These are phyloP conservation scores for Grammomys dolichurus DNA, from an alignment of 2,113 vertebrate species.

Conservation along the genomic window DNA sequence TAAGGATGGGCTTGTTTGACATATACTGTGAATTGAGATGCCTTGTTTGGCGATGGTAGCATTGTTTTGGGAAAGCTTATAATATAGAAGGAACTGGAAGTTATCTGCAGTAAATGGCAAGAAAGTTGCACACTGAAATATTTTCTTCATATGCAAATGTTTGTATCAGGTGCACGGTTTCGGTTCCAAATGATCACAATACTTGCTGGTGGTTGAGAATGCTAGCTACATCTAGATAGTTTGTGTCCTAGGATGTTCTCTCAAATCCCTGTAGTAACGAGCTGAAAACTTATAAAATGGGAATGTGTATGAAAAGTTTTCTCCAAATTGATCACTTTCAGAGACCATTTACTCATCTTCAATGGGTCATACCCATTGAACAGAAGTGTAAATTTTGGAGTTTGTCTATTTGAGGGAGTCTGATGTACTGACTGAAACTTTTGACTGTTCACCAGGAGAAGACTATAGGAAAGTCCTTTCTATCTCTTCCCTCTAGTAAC, in stretches of 20 bases:
- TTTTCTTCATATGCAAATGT: slow-evolving; percentile 19
- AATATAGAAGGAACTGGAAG: background rate
- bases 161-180: background rate
- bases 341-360: background rate
- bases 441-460: background rate
- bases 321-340: background rate
- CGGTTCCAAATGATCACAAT: slow-evolving; percentile 26
- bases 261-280: background rate
- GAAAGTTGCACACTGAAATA: background rate
- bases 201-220: background rate
- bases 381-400: background rate
- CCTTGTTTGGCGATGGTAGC: background rate
- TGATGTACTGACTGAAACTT: background rate
- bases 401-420: background rate
- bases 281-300: background rate
- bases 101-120: background rate
- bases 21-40: background rate
- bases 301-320: slow-evolving; percentile 20
- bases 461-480: background rate
- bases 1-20: background rate
- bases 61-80: slow-evolving; percentile 34
- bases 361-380: background rate
- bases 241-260: background rate
- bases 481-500: background rate
- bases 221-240: background rate